Conservation (phyloP, 1,140 invertebrate genomes). For the Callitettix versicolor region DNA sequence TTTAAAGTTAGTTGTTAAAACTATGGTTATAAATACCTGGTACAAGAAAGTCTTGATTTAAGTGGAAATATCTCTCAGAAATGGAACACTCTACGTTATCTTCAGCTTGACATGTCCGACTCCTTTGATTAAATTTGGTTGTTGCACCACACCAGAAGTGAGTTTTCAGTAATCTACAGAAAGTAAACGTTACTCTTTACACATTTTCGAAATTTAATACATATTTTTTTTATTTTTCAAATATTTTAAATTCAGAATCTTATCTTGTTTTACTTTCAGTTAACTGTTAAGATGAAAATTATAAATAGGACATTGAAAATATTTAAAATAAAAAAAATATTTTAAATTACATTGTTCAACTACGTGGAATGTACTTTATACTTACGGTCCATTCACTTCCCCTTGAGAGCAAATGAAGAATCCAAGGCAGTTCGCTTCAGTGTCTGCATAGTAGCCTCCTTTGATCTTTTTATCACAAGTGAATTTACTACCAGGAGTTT, state of each 20-base stretch:
- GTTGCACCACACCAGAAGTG: constrained; percentile 33
- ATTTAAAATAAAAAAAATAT: no score
- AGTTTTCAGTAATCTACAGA: constrained; percentile 27
- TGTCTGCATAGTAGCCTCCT: constrained; percentile 50
- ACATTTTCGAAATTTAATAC: background rate
- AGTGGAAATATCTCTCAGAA: constrained; percentile 26
- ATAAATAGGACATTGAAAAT: no score
- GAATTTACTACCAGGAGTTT: constrained; percentile 32
- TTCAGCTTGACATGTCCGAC: constrained; percentile 29
- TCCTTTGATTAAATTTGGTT: constrained; percentile 34
- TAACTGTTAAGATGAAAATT: no score
- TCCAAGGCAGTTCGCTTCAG: constrained; percentile 40
- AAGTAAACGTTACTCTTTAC: background rate
- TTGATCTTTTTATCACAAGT: constrained; percentile 43
- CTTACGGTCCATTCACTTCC: constrained; percentile 26
- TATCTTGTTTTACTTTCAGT: no score
- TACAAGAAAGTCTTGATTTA: constrained; percentile 26
- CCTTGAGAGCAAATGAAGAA: constrained; percentile 35
- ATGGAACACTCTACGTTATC: constrained; percentile 28
- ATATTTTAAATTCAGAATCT: no score
- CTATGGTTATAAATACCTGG: no score
- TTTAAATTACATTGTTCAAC: no score
- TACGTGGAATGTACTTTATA: background rate
- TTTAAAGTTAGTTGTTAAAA: no score
- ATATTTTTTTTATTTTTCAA: no score